Base-by-base conservation (phyloP, 2,888 invertebrate species). In the Chouioia cunea region DNA sequence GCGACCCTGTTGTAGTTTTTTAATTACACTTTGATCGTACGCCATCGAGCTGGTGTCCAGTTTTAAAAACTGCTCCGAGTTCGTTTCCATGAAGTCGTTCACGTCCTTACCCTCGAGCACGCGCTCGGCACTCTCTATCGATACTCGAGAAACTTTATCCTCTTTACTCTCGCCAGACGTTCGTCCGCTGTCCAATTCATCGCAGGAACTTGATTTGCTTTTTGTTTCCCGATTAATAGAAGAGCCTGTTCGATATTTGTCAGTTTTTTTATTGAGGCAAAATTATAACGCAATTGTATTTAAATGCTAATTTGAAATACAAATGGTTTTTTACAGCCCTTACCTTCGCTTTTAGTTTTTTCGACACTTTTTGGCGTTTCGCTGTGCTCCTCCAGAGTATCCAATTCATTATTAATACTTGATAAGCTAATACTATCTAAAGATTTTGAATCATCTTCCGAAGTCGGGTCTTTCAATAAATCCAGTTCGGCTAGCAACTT, bases 401-500 rank as follows among this genome's bases (percentile, higher is more conserved):
- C 83, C 15, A 82, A 52, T 70, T 84, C 85, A 65, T 83, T 84
- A 58, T 81, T 83, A 12, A 84, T 86, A 74, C 88, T 88, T 0
- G 87, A 86, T 52, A 88, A 82, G 74, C 89, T 89, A 63, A 88
- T 87, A 67, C 89, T 89, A 74, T 88, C 89, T 47, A 89, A 78
- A 43, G 89, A 90, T 54, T 88, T 86, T 0, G 86, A 81, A 74
- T 90, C 89, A 65, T 91, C 91, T 70, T 91, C 91, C 0, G 86
- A 85, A 1, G 83, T 80, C 6, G 86, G 83, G 75, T 91, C 90
- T 75, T 89, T 90, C 36, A 91, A 76, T 65, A 93, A 84, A 83
- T 93, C 93, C 58, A 94, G 83, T 78, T 94, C 93, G 58, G 91
- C 90, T 53, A 94, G 85, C 69, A 94, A 87, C 79, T 91, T 91